Conservation (phyloP, 2,113 vertebrate species). For the Petroica traversi region DNA sequence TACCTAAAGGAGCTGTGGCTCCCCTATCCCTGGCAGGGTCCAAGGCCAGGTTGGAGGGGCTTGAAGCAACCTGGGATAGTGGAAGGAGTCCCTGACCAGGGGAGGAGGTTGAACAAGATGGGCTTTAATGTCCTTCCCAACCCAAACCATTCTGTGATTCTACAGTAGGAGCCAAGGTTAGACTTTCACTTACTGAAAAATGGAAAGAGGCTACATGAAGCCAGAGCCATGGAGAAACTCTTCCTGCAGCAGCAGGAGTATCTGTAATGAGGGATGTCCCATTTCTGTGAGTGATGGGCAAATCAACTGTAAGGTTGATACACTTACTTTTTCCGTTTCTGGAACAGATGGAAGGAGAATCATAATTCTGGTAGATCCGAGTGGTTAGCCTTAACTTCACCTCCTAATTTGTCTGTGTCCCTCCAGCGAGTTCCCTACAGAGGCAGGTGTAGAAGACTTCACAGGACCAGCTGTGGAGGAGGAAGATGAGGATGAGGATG, state of each 20-base stretch:
- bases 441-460: conserved; percentile 83
- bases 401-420: background rate
- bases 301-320: background rate
- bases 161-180: background rate
- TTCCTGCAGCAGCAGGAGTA: background rate
- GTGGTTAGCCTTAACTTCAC: background rate
- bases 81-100: background rate
- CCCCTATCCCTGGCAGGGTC: background rate
- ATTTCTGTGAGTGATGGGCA: background rate
- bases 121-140: background rate
- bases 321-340: background rate
- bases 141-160: background rate
- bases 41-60: background rate
- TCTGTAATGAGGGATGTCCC: background rate
- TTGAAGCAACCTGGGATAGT: background rate
- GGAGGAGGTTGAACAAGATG: background rate
- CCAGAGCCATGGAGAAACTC: background rate
- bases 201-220: background rate
- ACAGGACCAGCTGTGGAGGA: conserved; percentile 76
- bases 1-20: background rate
- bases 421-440: conserved; percentile 80
- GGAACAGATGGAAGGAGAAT: background rate
- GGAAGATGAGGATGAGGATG: conserved; percentile 78
- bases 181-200: background rate
- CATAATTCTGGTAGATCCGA: background rate